These are phyloP conservation scores for Gymnocypris eckloni DNA, from an alignment of 2,797 vertebrate genomes.

Conservation along the genomic window DNA sequence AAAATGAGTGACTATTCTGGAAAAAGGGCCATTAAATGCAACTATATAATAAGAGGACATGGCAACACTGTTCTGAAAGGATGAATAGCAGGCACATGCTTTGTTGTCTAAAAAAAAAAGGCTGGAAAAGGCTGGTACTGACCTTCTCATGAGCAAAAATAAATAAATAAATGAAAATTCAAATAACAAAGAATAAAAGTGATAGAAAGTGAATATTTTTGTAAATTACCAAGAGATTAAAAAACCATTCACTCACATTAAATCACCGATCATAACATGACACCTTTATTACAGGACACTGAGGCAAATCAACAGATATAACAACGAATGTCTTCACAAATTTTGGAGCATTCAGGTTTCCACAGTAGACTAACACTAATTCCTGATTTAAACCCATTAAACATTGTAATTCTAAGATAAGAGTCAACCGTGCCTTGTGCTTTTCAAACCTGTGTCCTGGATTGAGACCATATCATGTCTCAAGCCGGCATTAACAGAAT, in stretches of 20 bases:
- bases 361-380: slow-evolving; percentile 49
- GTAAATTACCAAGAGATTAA: neutral
- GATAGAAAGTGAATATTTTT: neutral
- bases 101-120: neutral
- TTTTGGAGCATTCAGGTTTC: slow-evolving; percentile 32
- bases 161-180: neutral
- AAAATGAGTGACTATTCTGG: neutral
- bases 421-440: slow-evolving; percentile 56
- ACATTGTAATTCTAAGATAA: slow-evolving; percentile 45
- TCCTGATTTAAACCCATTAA: slow-evolving; percentile 37
- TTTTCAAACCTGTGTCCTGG: slow-evolving; percentile 63
- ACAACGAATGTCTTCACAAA: slow-evolving; percentile 36
- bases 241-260: neutral
- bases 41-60: neutral
- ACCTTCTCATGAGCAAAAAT: neutral
- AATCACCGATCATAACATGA: slow-evolving; percentile 39
- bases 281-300: slow-evolving; percentile 63
- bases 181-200: neutral
- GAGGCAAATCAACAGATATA: slow-evolving; percentile 54
- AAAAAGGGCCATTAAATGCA: neutral
- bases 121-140: neutral
- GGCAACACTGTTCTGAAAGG: neutral
- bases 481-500: slow-evolving; percentile 56
- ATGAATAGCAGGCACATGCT: neutral
- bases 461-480: slow-evolving; percentile 53